These are phyloP conservation scores for Aphrocallistes beatrix DNA, from an alignment of 37 sponge, comb jelly and placozoan genomes.

Conservation along the genomic window DNA sequence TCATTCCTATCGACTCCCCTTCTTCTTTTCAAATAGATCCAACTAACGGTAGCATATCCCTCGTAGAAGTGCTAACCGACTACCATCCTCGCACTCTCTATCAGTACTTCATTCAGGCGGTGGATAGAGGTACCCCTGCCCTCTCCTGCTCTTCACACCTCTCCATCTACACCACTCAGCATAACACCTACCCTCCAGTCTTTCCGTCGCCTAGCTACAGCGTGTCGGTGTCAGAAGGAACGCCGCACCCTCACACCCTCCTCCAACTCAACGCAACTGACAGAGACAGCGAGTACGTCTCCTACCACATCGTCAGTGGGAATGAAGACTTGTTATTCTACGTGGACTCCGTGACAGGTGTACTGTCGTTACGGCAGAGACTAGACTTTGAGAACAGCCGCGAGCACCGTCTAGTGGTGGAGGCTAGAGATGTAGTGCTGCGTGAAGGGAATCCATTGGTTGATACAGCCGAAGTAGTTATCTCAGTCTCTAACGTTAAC, in stretches of 20 bases:
- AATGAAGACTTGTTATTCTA: background rate
- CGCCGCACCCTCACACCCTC: background rate
- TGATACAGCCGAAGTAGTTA: background rate
- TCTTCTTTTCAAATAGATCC: background rate
- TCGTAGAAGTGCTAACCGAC: background rate
- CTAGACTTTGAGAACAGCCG: background rate
- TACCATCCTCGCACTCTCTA: background rate
- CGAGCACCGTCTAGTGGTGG: background rate
- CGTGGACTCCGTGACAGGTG: background rate
- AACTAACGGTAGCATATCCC: background rate
- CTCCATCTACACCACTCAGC: background rate
- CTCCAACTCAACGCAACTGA: background rate
- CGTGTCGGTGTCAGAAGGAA: background rate
- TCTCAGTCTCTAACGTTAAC: background rate
- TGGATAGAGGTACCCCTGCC: background rate
- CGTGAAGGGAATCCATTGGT: background rate
- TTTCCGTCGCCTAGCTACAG: background rate
- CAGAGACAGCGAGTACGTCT: background rate
- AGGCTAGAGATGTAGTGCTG: background rate
- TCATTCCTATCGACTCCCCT: background rate
- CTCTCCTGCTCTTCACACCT: background rate
- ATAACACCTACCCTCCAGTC: background rate
- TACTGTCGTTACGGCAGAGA: background rate
- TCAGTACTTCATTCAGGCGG: background rate
- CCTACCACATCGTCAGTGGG: background rate